A percentile compares a stretch with the other conserved stretches of the same genome.
Evolutionary conservation across 2,113 vertebrate genomes (phyloP).

Genomic region (Arvicanthis niloticus): DNA sequence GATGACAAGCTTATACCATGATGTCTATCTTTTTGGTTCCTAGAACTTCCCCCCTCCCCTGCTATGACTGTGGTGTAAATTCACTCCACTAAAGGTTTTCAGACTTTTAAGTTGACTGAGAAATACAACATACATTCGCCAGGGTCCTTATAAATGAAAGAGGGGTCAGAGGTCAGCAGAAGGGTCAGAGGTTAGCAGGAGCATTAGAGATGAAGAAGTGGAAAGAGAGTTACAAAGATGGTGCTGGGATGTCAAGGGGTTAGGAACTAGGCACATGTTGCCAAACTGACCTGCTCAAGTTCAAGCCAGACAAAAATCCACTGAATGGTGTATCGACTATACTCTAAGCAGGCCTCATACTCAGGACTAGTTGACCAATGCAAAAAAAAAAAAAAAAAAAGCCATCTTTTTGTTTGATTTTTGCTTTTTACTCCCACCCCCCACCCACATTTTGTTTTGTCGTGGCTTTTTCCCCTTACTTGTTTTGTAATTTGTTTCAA

Average conservation of each 20-base stretch:
- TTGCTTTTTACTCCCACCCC: too few relatives aligned
- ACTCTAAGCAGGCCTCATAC: neutral
- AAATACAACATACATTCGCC: too few relatives aligned
- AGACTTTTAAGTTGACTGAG: neutral
- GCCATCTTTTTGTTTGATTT: neutral
- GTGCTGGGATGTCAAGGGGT: neutral
- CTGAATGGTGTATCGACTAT: neutral
- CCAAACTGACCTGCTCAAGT: neutral
- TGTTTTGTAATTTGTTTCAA: neutral
- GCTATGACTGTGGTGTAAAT: neutral
- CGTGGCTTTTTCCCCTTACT: neutral
- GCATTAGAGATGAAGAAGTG: too few relatives aligned
- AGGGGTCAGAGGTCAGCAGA: neutral
- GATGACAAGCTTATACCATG: neutral
- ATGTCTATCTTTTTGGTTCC: neutral
- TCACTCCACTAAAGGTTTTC: neutral
- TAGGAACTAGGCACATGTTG: too few relatives aligned
- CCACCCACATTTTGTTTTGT: neutral
- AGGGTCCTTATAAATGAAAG: neutral
- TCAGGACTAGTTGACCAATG: neutral
- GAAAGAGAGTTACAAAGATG: neutral
- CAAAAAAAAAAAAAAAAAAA: neutral
- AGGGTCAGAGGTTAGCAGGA: neutral
- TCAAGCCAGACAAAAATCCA: neutral
- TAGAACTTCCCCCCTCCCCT: fast-evolving